Conservation (phyloP, 2,113 vertebrate genomes). For the Brachionichthys hirsutus region DNA sequence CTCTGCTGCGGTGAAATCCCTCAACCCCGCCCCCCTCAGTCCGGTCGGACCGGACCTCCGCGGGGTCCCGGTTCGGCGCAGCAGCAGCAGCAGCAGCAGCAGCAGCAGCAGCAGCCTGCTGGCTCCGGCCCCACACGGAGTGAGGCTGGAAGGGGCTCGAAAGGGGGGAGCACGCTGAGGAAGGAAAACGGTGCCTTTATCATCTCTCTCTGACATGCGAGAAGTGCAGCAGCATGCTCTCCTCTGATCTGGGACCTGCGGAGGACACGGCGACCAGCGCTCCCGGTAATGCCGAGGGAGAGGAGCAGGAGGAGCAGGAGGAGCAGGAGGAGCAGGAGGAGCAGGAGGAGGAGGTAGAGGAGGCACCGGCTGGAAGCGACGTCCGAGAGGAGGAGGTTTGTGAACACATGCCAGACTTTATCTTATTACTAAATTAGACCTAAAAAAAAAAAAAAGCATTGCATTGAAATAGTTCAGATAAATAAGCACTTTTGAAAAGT, state of each 20-base stretch:
- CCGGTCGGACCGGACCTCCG: constrained; percentile 56
- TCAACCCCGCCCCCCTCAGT: constrained; percentile 72
- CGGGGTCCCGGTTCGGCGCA: constrained; percentile 67
- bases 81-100: no score
- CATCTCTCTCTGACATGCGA: constrained; percentile 62
- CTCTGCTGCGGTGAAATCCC: constrained; percentile 79
- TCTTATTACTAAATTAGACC: no score
- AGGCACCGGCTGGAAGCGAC: constrained; percentile 65
- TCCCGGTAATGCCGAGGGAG: constrained; percentile 60
- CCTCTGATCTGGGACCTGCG: constrained; percentile 71
- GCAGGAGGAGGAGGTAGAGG: no score
- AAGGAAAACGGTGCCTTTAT: constrained; percentile 23
- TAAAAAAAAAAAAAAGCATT: neutral
- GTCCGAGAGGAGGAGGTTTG: constrained; percentile 74
- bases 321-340: no score
- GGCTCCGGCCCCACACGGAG: constrained; percentile 63
- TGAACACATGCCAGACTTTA: no score
- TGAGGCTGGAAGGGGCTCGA: constrained; percentile 22
- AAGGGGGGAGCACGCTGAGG: constrained; percentile 9
- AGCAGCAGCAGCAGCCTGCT: constrained; percentile 61
- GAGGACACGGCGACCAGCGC: constrained; percentile 69
- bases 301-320: constrained; percentile 26
- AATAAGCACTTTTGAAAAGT: neutral
- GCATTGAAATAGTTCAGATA: neutral
- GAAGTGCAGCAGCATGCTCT: constrained; percentile 77